These are phyloP conservation scores for Empidonax alnorum DNA, from an alignment of 2,113 vertebrate genomes.

Conservation along the genomic window DNA sequence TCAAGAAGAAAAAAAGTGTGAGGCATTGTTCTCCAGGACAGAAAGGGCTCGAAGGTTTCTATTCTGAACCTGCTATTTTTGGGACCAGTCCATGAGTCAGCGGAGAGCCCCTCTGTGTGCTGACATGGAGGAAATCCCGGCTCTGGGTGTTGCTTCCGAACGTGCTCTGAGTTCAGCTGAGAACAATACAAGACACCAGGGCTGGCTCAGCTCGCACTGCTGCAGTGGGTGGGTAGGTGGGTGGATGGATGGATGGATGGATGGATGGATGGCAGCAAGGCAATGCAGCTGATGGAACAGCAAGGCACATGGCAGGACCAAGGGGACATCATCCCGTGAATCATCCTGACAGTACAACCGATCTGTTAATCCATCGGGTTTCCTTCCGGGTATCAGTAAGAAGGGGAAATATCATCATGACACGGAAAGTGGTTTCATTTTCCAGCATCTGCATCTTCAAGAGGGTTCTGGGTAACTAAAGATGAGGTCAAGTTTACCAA, in stretches of 20 bases:
- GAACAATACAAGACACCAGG: neutral
- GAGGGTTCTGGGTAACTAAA: neutral
- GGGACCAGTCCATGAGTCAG: slow-evolving; percentile 28
- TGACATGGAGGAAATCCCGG: slow-evolving; percentile 19
- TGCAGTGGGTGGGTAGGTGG: neutral
- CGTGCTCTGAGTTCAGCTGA: neutral
- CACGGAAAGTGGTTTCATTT: neutral
- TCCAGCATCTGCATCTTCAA: neutral
- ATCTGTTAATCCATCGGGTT: neutral
- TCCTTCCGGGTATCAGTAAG: neutral
- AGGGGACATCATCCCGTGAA: neutral
- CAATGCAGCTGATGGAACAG: neutral
- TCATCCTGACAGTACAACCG: neutral
- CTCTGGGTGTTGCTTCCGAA: slow-evolving; percentile 3
- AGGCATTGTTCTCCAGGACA: slow-evolving; percentile 26
- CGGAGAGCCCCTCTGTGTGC: neutral
- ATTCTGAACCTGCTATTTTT: slow-evolving; percentile 50
- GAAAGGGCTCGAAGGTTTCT: neutral
- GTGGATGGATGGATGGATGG: neutral
- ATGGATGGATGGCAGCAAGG: neutral
- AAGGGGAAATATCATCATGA: neutral
- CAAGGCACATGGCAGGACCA: neutral
- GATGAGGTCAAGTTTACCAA: neutral
- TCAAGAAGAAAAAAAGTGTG: accelerated
- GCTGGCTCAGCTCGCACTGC: neutral